Evolutionary conservation across 2,888 invertebrate species (phyloP), one percentile per base, ranked within the genome.

Genomic region (Lasius platythorax): DNA sequence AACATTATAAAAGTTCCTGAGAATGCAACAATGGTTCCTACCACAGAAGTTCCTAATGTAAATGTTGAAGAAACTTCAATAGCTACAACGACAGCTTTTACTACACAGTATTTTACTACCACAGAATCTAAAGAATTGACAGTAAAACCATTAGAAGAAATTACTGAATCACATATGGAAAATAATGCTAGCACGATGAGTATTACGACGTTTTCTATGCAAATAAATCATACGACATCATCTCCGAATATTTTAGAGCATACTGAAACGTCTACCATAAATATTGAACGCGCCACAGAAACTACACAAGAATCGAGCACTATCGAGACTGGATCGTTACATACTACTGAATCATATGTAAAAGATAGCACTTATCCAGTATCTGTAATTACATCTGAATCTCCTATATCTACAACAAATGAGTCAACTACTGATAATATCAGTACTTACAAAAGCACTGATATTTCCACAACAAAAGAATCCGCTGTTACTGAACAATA

Each of bases 101-200:
- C 56, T 37, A 37, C 37, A 3, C 73, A 61, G 53, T 73, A 74
- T 67, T 33, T 12, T 37, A 53, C 40, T 33, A 61, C 28, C 8
- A 72, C 70, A 67, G 84, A 84, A 74, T 58, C 30, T 56, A 53
- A n/a, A 72, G 68, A 70, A 50, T 82, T 76, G 66, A 85, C 78
- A 30, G 50, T 64, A 28, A 75, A 82, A 28, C 46, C 66, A 6
- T 74, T 73, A 66, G 46, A 86, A 37, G 58, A 68, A 58, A 78
- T 43, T n/a, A 86, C 78, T 74, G 50, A 73, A 8, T n/a, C 58
- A 33, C 12, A 61, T 37, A 23, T 53, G 11, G 58, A 72, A 40
- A 70, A 15, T 37, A 78, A 30, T n/a, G 58, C 18, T 56, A 50
- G 12, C 15, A 33, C 58, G n/a, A 67, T 33, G 50, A 40, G 23